These are phyloP conservation scores for Aphrophora alni DNA, from an alignment of 2,888 invertebrate species.

Conservation along the genomic window DNA sequence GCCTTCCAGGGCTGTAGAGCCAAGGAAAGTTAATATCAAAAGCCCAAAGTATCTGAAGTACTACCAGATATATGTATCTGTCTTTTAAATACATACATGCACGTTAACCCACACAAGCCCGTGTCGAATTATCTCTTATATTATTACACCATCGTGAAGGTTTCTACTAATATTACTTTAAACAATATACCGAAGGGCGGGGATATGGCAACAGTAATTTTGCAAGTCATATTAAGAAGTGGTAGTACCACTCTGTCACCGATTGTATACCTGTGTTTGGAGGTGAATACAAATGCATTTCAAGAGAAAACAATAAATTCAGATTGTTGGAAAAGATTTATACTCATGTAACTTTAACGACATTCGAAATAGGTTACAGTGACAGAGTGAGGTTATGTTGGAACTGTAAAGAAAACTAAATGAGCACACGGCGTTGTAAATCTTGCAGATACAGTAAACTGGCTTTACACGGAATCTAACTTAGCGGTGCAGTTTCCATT, in stretches of 20 bases:
- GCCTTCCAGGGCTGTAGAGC: too few relatives aligned
- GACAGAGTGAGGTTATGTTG: neutral
- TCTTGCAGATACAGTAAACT: neutral
- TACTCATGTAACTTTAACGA: neutral
- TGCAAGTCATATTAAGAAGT: neutral
- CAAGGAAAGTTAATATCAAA: too few relatives aligned
- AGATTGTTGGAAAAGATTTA: neutral
- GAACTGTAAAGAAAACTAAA: neutral
- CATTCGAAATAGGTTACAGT: neutral
- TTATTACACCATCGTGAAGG: too few relatives aligned
- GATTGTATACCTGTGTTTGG: neutral
- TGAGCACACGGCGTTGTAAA: neutral
- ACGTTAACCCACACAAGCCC: too few relatives aligned
- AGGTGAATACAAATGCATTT: neutral
- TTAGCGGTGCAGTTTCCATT: neutral
- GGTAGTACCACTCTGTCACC: neutral
- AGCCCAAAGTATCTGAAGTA: too few relatives aligned
- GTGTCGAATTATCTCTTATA: too few relatives aligned
- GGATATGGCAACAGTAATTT: too few relatives aligned
- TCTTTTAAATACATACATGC: too few relatives aligned
- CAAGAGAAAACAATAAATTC: neutral
- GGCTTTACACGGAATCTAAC: neutral
- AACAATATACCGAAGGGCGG: too few relatives aligned
- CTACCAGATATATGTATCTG: too few relatives aligned
- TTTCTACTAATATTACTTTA: too few relatives aligned